Evolutionary conservation across 1,140 invertebrate genomes (phyloP).

Genomic region (Eufriesea mexicana): DNA sequence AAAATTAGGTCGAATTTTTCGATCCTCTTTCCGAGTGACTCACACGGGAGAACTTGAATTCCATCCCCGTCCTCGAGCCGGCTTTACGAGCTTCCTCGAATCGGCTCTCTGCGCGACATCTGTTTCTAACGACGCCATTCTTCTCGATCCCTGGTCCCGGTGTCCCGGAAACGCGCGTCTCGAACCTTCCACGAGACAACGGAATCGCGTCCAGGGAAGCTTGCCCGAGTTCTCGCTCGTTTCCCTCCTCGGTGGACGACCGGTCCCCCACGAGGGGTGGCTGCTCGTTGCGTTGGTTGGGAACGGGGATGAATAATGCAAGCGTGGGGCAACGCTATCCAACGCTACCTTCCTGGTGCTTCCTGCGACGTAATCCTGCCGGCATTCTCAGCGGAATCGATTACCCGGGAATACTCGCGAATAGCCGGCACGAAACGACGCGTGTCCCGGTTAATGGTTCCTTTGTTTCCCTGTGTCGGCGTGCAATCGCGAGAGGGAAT

Average conservation of each 20-base stretch:
- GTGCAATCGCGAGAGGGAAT: not conserved
- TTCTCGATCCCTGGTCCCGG: not conserved
- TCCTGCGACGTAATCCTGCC: conserved; percentile 45
- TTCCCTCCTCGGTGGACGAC: too few species aligned
- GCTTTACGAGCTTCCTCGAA: conserved; percentile 34
- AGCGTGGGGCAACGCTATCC: conserved; percentile 10
- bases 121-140: conserved; percentile 36
- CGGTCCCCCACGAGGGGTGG: too few species aligned
- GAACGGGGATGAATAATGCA: conserved; percentile 35
- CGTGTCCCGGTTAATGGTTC: conserved; percentile 42
- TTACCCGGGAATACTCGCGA: conserved; percentile 51
- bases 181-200: not conserved
- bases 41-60: not conserved
- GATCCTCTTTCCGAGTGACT: not conserved
- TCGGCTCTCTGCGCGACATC: conserved; percentile 28
- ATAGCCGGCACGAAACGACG: conserved; percentile 40
- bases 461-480: conserved; percentile 46
- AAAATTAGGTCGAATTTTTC: conserved; percentile 52
- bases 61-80: not conserved
- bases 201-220: too few species aligned
- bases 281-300: not conserved
- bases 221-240: too few species aligned
- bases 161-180: not conserved
- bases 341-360: not conserved
- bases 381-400: conserved; percentile 48